Percentiles rank a stretch among this genome's conserved stretches.
Conservation (phyloP, 2,888 invertebrate species). For the Epicampocera succincta region DNA sequence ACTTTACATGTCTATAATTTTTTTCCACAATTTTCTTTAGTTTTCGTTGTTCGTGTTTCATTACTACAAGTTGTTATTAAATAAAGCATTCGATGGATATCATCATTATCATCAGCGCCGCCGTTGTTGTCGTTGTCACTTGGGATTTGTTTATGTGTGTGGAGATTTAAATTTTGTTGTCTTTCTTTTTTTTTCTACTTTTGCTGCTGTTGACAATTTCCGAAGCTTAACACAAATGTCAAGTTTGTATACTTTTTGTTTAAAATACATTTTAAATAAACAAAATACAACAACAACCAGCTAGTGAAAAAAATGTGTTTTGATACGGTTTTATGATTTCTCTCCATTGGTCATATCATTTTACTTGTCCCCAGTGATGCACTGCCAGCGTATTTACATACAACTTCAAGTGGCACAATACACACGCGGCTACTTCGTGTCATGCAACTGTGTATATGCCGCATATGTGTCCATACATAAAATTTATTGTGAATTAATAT, state of each 20-base stretch:
- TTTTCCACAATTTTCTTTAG: conserved; percentile 12
- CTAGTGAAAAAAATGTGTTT: conserved; percentile 30
- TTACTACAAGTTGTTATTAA: conserved; percentile 31
- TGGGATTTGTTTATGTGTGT: conserved; percentile 36
- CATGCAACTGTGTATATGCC: conserved; percentile 20
- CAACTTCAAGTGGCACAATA: conserved; percentile 12
- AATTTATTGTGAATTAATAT: neutral
- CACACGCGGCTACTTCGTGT: neutral
- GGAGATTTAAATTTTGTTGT: conserved; percentile 33
- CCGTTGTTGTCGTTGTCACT: conserved; percentile 16
- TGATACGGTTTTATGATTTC: conserved; percentile 69
- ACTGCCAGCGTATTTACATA: conserved; percentile 23
- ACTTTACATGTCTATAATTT: neutral
- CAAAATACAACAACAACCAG: conserved; percentile 24
- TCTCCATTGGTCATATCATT: conserved; percentile 61
- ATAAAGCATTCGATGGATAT: conserved; percentile 33
- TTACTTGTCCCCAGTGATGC: conserved; percentile 56
- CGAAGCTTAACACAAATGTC: conserved; percentile 63
- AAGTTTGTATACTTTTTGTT: conserved; percentile 44
- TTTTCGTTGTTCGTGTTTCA: conserved; percentile 35
- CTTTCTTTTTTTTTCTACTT: conserved; percentile 18
- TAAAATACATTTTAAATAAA: conserved; percentile 47
- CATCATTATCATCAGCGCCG: conserved; percentile 20
- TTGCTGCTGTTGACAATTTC: conserved; percentile 63
- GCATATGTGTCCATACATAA: neutral